phyloP scores from a whole-genome alignment of 2,113 vertebrate species.

The Dermatemys mawii region DNA sequence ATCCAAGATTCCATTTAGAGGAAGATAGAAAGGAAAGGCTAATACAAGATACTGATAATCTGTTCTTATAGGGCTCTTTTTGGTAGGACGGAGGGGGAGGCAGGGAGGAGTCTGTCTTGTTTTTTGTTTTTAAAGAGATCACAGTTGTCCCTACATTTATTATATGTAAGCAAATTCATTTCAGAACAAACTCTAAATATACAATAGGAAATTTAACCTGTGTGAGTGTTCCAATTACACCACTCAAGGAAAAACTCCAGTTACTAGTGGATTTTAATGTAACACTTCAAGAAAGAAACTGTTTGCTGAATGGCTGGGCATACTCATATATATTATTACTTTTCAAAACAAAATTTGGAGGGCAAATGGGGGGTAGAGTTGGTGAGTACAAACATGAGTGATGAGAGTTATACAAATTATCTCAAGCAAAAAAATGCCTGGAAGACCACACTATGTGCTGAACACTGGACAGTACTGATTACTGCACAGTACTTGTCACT shows the following conservation, averaged over 20 bases:
- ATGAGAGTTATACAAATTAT: not conserved
- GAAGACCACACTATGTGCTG: fast-evolving
- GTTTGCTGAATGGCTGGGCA: not conserved
- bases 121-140: not conserved
- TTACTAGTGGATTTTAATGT: not conserved
- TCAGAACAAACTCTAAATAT: not conserved
- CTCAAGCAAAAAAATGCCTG: not conserved
- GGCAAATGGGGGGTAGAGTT: not conserved
- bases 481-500: not conserved
- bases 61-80: too few species aligned
- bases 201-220: not conserved
- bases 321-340: not conserved
- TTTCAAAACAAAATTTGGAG: not conserved
- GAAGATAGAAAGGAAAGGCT: not conserved
- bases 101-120: not conserved
- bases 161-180: not conserved
- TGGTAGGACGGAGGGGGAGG: too few species aligned
- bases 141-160: not conserved
- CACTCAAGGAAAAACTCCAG: fast-evolving
- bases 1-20: not conserved
- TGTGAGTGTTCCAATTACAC: not conserved
- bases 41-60: not conserved
- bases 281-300: not conserved
- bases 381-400: not conserved
- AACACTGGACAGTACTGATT: conserved; percentile 2